Conservation (phyloP, 2,797 vertebrate species). For the Lacerta agilis region DNA sequence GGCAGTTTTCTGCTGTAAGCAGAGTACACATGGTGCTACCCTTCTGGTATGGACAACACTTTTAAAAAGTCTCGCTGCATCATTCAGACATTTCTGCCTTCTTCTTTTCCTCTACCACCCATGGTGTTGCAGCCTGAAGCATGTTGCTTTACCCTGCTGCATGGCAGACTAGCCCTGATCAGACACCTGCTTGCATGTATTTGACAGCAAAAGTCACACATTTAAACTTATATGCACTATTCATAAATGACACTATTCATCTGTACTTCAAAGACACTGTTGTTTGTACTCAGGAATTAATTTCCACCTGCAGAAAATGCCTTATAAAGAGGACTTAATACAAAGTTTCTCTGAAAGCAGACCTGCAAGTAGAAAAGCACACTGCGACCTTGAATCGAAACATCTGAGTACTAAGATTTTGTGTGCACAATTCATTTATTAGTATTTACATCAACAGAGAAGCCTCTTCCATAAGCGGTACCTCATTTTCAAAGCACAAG, state of each 20-base stretch:
- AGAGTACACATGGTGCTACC: neutral
- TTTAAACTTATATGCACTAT: neutral
- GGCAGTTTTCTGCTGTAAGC: neutral
- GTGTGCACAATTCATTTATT: conserved; percentile 20
- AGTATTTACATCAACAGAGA: conserved; percentile 20
- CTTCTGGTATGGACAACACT: neutral
- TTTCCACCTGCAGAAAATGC: neutral
- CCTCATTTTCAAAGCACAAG: neutral
- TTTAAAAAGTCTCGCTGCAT: neutral
- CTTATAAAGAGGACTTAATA: neutral
- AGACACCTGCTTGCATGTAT: neutral
- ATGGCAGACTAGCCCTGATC: neutral
- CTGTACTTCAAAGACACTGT: neutral
- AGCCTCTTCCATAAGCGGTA: neutral
- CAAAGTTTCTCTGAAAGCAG: neutral
- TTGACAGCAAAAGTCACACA: neutral
- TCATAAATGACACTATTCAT: neutral
- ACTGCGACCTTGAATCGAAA: conserved; percentile 37
- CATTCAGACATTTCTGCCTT: neutral
- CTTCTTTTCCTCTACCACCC: neutral
- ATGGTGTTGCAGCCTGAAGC: neutral
- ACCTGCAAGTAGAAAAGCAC: neutral
- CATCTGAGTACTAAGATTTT: conserved; percentile 36
- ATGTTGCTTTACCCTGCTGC: neutral
- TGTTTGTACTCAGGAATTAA: neutral